phyloP scores from a whole-genome alignment of 2,888 invertebrate species.

The Cyaniris semiargus region DNA sequence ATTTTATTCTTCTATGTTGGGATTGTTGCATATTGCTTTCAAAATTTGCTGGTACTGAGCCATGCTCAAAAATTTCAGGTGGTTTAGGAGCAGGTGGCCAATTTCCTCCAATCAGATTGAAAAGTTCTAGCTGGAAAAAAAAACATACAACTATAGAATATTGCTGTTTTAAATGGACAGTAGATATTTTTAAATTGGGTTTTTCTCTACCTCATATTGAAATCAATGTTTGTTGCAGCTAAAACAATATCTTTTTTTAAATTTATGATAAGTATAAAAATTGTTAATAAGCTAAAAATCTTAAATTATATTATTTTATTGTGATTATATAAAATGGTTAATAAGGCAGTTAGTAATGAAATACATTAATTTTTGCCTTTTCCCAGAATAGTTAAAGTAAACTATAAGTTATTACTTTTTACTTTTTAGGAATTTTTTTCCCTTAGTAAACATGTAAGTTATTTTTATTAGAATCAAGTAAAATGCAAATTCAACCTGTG shows the following conservation, averaged over 20 bases:
- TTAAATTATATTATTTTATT: too few species aligned
- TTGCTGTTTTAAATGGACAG: neutral
- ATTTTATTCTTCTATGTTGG: constrained; percentile 78
- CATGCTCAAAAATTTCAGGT: constrained; percentile 62
- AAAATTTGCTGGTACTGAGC: constrained; percentile 54
- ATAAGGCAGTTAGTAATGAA: neutral
- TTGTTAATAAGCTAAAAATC: too few species aligned
- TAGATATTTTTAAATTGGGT: neutral
- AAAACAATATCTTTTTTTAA: too few species aligned
- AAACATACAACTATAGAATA: neutral
- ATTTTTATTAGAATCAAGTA: neutral
- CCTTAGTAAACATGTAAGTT: neutral
- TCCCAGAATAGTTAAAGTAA: too few species aligned
- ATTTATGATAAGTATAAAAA: too few species aligned
- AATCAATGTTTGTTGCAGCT: neutral
- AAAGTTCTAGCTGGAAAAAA: constrained; percentile 65
- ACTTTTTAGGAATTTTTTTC: too few species aligned
- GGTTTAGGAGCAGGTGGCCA: constrained; percentile 73
- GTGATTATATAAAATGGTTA: neutral
- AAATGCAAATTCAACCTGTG: constrained; percentile 50
- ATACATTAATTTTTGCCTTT: neutral
- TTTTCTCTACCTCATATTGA: neutral
- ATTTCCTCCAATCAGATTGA: constrained; percentile 71
- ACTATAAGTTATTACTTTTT: too few species aligned
- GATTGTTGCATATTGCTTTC: constrained; percentile 67